Evolutionary conservation across 2,113 vertebrate genomes (phyloP), one percentile per base, ranked within the genome.

Genomic region (Ciconia maguari): DNA sequence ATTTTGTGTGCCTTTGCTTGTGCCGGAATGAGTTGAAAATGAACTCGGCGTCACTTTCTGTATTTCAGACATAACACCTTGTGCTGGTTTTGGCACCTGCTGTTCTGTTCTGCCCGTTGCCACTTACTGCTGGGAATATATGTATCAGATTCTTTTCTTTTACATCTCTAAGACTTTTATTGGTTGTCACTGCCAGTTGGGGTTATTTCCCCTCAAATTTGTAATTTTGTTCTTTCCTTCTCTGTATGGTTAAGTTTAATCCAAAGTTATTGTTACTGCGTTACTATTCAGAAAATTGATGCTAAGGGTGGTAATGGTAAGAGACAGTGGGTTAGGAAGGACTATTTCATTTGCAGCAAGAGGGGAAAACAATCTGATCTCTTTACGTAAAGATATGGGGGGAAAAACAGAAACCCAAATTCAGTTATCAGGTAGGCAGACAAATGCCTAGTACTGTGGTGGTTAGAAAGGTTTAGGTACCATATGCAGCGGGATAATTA

Each of bases 41-140:
- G 62, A 93, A 41, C 58, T 74, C 84, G 61, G 62, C 80, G 78
- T 85, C 66, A 77, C 49, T 95, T 83, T 69, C 34, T 72, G 41
- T 93, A 74, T 95, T 93, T 85, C 78, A 90, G 90, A 49, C 44
- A 32, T 82, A 84, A 76, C 81, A 83, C 29, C 46, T 90, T 89
- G 55, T 58, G 38, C 38, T 38, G 38, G 38, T 46, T 34, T 54
- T 88, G 78, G 82, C 71, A 88, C 87, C 87, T 91, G 77, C 95
- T 97, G 84, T 70, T 94, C 70, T 80, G 16, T 62, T 91, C 94
- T 94, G 78, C 93, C 81, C 89, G 3, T 94, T 94, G 81, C 89
- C 55, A 38, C 71, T 95, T 97, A 69, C 44, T 85, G 77, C 78
- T 94, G 84, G 83, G 66, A 79, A 60, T 70, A 32, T 32, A 30